Conservation (phyloP, 2,113 vertebrate genomes). For the Ameiurus melas region DNA sequence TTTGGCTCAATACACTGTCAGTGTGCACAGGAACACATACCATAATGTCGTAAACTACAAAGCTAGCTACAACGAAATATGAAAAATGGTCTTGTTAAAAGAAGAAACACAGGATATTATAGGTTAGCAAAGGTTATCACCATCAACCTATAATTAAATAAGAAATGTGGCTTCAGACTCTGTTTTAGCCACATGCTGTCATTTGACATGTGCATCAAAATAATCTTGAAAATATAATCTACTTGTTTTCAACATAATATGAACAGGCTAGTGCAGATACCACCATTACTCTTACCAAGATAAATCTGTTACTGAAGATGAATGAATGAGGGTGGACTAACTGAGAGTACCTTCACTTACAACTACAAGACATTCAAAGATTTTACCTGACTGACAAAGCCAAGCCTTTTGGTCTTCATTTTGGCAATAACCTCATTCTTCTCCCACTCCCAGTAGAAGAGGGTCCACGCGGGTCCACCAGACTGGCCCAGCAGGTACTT, state of each 20-base stretch:
- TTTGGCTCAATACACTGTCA: neutral
- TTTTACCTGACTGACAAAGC: constrained; percentile 26
- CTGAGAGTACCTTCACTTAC: neutral
- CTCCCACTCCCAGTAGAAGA: constrained; percentile 89
- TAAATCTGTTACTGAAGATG: too few relatives aligned
- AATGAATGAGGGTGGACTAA: too few relatives aligned
- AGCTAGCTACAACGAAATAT: too few relatives aligned
- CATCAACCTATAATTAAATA: too few relatives aligned
- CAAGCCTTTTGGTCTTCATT: constrained; percentile 64
- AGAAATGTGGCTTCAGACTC: too few relatives aligned
- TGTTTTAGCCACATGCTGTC: neutral
- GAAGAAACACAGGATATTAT: too few relatives aligned
- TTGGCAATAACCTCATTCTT: constrained; percentile 81
- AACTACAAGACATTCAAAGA: neutral
- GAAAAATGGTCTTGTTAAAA: too few relatives aligned
- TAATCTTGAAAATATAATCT: too few relatives aligned
- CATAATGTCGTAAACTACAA: neutral
- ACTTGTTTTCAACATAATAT: too few relatives aligned
- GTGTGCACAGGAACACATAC: neutral
- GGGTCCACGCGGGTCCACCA: constrained; percentile 76
- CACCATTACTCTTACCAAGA: neutral
- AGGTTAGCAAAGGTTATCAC: too few relatives aligned
- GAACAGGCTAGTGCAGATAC: too few relatives aligned
- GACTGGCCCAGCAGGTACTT: constrained; percentile 82
- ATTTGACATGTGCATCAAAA: neutral